Evolutionary conservation across 92 coral and sea anemone genomes (phyloP).

Genomic region (Blastomussa wellsi): DNA sequence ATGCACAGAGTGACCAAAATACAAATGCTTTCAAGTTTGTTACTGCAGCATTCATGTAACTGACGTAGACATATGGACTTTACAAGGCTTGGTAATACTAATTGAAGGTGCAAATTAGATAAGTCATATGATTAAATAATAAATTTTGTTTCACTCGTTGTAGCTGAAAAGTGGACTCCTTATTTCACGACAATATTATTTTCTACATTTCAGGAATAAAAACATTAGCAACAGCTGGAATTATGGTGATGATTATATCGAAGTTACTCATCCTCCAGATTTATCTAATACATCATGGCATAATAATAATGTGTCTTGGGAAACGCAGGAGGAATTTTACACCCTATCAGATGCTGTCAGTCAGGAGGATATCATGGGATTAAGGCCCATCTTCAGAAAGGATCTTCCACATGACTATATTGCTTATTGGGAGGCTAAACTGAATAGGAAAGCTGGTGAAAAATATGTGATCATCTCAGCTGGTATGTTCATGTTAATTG

Average conservation of each 20-base stretch:
- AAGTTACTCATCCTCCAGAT: constrained; percentile 16
- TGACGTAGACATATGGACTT: too few relatives aligned
- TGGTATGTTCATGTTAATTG: constrained; percentile 43
- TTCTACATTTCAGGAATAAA: constrained; percentile 12
- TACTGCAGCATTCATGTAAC: too few relatives aligned
- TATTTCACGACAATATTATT: not conserved
- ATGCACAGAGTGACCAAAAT: too few relatives aligned
- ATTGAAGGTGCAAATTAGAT: too few relatives aligned
- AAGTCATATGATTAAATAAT: too few relatives aligned
- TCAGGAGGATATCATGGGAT: constrained; percentile 65
- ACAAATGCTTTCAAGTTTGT: too few relatives aligned
- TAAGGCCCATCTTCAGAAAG: constrained; percentile 78
- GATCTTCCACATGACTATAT: constrained; percentile 74
- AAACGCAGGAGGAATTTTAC: constrained; percentile 74
- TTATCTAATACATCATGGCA: constrained; percentile 53
- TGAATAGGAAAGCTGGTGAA: constrained; percentile 70
- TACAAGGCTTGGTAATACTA: too few relatives aligned
- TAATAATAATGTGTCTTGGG: constrained; percentile 70
- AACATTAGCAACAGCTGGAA: not conserved
- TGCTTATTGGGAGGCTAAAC: constrained; percentile 86
- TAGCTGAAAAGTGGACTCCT: not conserved
- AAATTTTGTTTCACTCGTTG: not conserved
- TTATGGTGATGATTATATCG: constrained; percentile 32
- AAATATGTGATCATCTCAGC: constrained; percentile 83
- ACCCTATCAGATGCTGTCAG: constrained; percentile 74